Conservation (phyloP, 2,797 vertebrate genomes). For the Aselliscus stoliczkanus region DNA sequence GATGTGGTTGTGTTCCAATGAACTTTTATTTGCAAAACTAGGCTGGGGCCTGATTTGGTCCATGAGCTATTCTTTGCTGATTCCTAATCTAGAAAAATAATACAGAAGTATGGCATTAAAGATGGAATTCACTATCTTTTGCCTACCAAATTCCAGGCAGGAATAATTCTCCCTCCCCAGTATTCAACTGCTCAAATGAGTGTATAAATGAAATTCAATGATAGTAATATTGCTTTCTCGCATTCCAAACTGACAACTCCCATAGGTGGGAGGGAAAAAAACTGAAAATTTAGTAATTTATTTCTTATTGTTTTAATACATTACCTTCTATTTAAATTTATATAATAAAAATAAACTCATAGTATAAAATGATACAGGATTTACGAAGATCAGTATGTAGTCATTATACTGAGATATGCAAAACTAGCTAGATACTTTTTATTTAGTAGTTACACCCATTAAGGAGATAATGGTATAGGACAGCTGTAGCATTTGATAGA, state of each 20-base stretch:
- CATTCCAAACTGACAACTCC: neutral
- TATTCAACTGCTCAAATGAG: neutral
- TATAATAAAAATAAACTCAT: neutral
- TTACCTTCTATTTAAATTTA: neutral
- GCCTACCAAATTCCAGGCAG: neutral
- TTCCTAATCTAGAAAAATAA: neutral
- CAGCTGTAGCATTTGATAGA: neutral
- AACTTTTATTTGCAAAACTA: neutral
- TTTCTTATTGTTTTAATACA: neutral
- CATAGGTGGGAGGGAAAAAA: neutral
- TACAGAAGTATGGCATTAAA: neutral
- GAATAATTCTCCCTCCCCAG: neutral
- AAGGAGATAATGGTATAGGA: neutral
- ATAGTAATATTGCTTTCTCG: neutral
- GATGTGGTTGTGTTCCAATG: neutral
- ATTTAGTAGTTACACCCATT: conserved; percentile 2
- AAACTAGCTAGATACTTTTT: neutral
- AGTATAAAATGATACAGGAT: neutral
- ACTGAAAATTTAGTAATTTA: neutral
- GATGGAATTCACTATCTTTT: neutral
- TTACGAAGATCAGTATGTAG: neutral
- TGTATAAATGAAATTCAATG: neutral
- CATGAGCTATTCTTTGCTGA: neutral
- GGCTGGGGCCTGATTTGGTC: neutral
- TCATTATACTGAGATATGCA: neutral